Evolutionary conservation across 2,888 invertebrate genomes (phyloP).

Genomic region (Calephelis perditalis): DNA sequence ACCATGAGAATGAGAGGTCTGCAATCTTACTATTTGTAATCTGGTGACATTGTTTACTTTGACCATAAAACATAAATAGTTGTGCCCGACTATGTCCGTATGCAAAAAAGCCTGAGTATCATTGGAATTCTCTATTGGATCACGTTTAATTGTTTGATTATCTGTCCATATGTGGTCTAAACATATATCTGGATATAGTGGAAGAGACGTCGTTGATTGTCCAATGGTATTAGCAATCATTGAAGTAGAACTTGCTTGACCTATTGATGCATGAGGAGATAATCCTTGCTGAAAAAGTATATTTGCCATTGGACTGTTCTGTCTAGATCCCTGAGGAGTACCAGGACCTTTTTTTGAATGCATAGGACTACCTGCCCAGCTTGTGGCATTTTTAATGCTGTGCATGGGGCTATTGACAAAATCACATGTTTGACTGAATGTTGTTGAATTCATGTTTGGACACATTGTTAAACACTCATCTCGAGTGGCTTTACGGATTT

Average conservation of each 20-base stretch:
- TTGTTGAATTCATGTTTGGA: slow-evolving; percentile 66
- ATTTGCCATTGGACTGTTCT: slow-evolving; percentile 68
- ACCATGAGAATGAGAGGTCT: slow-evolving; percentile 76
- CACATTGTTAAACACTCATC: slow-evolving; percentile 84
- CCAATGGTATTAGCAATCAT: slow-evolving; percentile 67
- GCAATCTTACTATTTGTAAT: slow-evolving; percentile 83
- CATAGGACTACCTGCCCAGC: slow-evolving; percentile 63
- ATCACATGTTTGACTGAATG: slow-evolving; percentile 65
- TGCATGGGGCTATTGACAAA: slow-evolving; percentile 62
- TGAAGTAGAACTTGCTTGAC: slow-evolving; percentile 63
- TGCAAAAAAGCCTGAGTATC: slow-evolving; percentile 86
- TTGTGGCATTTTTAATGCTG: slow-evolving; percentile 48
- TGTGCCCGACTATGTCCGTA: slow-evolving; percentile 91
- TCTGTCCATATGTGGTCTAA: slow-evolving; percentile 95
- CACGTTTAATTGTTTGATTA: slow-evolving; percentile 58
- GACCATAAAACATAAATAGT: slow-evolving; percentile 87
- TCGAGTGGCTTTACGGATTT: slow-evolving; percentile 84
- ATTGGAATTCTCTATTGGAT: slow-evolving; percentile 50
- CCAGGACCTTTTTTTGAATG: slow-evolving; percentile 50
- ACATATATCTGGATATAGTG: slow-evolving; percentile 90
- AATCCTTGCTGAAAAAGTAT: slow-evolving; percentile 66
- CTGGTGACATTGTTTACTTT: slow-evolving; percentile 65
- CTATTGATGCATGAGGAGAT: slow-evolving; percentile 66
- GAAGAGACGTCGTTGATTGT: slow-evolving; percentile 78
- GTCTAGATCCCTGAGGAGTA: slow-evolving; percentile 54